Base-by-base conservation (phyloP, 2,797 vertebrate genomes). In the Hydrocynus forskahlii region DNA sequence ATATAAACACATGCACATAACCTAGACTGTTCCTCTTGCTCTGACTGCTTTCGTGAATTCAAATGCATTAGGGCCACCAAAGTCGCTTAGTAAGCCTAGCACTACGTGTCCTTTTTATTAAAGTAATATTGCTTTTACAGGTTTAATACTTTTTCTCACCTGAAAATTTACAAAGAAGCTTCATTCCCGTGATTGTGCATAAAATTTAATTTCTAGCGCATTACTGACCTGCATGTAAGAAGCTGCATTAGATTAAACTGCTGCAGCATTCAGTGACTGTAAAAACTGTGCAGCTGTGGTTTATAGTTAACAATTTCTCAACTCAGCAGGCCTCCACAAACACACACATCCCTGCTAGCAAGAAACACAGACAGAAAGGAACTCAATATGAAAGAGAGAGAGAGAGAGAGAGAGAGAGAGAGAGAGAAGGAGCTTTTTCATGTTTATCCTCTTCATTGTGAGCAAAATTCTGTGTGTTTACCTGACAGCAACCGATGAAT, bases 251-350 rank as follows among this genome's bases (percentile, higher is more conserved):
- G 16, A 66, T 40, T 38, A 38, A 66, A 8, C 17, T 1, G 17
- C 16, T 38, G 63, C 38, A 43, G 63, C 63, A 29, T 38, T 64
- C 63, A 40, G 63, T 38, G 6, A 38, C 13, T 7, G 25, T 0
- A 66, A 19, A 40, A 40, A 40, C 13, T 54, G 19, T 0, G 9
- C 0, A n/a, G 6, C 14, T 66, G 29, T 35, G 64, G 16, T 67
- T 67, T 67, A 19, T 43, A 43, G 64, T 17, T 67, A 67, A 67
- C 64, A 67, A n/a, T 19, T 67, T 67, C 38, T 43, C 17, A 45
- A n/a, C 63, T 19, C 63, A 38, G 19, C 19, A 40, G 16, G 29
- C 62, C 35, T 66, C 17, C 64, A 67, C 19, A 43, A 67, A 67
- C 64, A 66, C 35, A 66, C 63, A 43, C 14, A 67, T 16, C 38